A percentile compares a stretch with the other conserved stretches of the same genome.
Conservation (phyloP, 2,797 vertebrate species). For the Euthynnus affinis region DNA sequence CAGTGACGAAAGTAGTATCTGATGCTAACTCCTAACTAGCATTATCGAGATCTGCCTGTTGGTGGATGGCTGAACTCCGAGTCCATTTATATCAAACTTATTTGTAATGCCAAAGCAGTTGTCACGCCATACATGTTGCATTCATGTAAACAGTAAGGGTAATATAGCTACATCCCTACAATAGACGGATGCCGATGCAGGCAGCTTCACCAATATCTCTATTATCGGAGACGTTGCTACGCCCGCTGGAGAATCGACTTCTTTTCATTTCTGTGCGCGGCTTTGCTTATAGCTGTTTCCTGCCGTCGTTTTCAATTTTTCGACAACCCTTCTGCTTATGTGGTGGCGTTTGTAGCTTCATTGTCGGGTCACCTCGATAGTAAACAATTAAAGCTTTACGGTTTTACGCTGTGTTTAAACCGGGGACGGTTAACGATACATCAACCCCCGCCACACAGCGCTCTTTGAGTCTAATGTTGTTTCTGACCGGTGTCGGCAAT, state of each 20-base stretch:
- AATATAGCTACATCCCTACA: neutral
- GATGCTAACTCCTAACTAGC: conserved; percentile 15
- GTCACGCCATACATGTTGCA: neutral
- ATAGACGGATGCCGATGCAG: conserved; percentile 10
- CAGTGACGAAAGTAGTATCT: neutral
- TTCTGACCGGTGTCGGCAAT: neutral
- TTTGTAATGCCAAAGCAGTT: neutral
- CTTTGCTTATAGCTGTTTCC: neutral
- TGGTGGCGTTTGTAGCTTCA: neutral
- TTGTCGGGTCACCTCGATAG: rapidly evolving
- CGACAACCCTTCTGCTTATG: rapidly evolving
- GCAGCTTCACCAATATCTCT: neutral
- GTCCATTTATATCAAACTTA: neutral
- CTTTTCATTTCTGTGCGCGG: neutral
- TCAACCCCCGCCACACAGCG: neutral
- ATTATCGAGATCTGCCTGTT: neutral
- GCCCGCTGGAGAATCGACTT: neutral
- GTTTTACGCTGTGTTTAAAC: neutral
- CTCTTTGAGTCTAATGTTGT: rapidly evolving
- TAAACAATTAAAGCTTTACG: neutral
- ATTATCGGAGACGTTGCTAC: conserved; percentile 44
- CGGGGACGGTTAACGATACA: neutral
- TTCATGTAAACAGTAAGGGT: neutral
- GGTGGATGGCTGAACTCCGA: neutral
- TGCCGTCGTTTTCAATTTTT: rapidly evolving